Conservation (phyloP, 2,113 vertebrate genomes). For the Tautogolabrus adspersus region DNA sequence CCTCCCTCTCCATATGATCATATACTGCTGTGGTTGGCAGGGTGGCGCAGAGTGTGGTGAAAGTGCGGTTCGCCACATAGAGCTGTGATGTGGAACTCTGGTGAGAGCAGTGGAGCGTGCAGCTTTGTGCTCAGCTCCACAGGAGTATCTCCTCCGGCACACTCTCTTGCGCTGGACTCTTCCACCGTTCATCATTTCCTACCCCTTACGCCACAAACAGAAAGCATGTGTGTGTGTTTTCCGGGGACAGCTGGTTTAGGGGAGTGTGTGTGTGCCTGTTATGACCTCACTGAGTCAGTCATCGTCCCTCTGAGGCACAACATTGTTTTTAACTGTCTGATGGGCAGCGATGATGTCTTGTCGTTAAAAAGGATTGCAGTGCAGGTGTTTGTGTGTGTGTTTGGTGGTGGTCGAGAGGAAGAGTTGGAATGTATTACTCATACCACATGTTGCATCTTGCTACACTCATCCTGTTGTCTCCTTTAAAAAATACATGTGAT, state of each 20-base stretch:
- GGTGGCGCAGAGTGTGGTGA: conserved; percentile 73
- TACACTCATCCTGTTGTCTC: conserved; percentile 56
- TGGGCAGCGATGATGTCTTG: conserved; percentile 41
- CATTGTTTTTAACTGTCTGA: conserved; percentile 44
- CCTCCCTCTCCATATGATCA: conserved; percentile 52
- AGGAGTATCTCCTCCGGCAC: conserved; percentile 34
- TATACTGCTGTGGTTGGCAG: conserved; percentile 48
- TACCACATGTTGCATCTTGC: conserved; percentile 67
- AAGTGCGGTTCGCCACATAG: conserved; percentile 56
- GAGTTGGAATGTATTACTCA: conserved; percentile 71
- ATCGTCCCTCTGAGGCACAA: conserved; percentile 37
- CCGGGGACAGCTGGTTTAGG: conserved; percentile 53
- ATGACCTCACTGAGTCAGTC: conserved; percentile 53
- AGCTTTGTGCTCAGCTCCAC: conserved; percentile 37
- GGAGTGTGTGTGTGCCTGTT: conserved; percentile 27
- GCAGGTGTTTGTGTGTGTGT: conserved; percentile 62
- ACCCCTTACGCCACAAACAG: conserved; percentile 39
- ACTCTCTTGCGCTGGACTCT: conserved; percentile 15
- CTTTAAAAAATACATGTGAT: conserved; percentile 30
- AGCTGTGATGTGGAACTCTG: conserved; percentile 76
- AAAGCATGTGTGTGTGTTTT: conserved; percentile 49
- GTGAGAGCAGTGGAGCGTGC: conserved; percentile 51
- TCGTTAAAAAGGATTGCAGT: conserved; percentile 40
- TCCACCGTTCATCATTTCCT: conserved; percentile 48
- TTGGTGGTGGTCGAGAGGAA: conserved; percentile 21